Conservation (phyloP, 2,113 vertebrate genomes). For the Protomyctophum bolini region DNA sequence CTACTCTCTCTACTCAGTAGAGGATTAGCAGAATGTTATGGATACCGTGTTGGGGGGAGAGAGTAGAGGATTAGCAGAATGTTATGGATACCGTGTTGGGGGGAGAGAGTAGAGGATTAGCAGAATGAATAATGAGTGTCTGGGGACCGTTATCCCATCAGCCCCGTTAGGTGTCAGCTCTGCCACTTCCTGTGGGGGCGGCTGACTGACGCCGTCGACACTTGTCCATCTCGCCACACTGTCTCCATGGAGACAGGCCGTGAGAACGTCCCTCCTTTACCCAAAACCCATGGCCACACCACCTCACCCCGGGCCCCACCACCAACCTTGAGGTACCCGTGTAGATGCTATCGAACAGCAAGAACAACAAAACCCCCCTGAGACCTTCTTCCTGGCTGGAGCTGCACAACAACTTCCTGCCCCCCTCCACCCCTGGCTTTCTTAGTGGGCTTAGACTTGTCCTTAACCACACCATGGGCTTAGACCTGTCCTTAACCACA, state of each 20-base stretch:
- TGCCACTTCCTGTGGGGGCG: slow-evolving; percentile 84
- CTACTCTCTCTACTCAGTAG: no score
- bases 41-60: no score
- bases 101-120: neutral
- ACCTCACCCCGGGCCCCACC: slow-evolving; percentile 67
- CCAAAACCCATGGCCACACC: slow-evolving; percentile 68
- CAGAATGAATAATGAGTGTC: slow-evolving; percentile 48
- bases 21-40: no score
- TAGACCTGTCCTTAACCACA: slow-evolving; percentile 48
- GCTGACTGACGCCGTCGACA: slow-evolving; percentile 84
- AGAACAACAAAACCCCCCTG: slow-evolving; percentile 84
- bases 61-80: no score
- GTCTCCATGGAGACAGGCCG: slow-evolving; percentile 60
- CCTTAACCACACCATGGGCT: neutral
- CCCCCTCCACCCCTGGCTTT: slow-evolving; percentile 64
- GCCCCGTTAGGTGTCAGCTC: slow-evolving; percentile 78
- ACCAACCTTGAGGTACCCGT: slow-evolving; percentile 73
- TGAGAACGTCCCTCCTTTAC: slow-evolving; percentile 2
- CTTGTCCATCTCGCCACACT: slow-evolving; percentile 31
- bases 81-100: no score
- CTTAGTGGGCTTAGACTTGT: slow-evolving; percentile 5
- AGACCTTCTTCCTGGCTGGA: slow-evolving; percentile 89
- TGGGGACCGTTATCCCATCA: slow-evolving; percentile 71
- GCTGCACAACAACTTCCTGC: slow-evolving; percentile 87
- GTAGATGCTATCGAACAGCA: slow-evolving; percentile 84